These are phyloP conservation scores for Fulmarus glacialis DNA, from an alignment of 2,113 vertebrate species.

Conservation along the genomic window DNA sequence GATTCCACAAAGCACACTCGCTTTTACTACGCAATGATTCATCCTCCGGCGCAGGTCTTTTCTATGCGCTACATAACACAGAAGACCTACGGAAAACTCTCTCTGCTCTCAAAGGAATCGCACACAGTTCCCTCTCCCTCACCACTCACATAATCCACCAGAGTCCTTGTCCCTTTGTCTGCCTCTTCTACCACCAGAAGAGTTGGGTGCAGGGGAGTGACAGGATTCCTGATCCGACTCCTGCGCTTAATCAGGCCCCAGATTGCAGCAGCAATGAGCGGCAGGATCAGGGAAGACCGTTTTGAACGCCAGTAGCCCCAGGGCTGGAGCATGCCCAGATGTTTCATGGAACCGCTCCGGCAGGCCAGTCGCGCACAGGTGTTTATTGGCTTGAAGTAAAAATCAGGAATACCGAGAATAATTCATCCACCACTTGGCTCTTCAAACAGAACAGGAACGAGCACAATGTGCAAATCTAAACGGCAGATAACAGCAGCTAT, in stretches of 20 bases:
- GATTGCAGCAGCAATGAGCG: not conserved
- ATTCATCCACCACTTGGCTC: constrained; percentile 24
- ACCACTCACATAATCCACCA: not conserved
- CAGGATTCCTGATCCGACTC: not conserved
- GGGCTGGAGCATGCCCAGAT: constrained; percentile 51
- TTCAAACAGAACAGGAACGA: not conserved
- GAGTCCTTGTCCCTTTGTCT: not conserved
- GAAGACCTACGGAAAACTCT: not conserved
- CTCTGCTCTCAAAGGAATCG: not conserved
- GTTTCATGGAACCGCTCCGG: constrained; percentile 9
- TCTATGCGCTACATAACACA: rapidly evolving
- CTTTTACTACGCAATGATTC: not conserved
- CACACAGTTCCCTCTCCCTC: not conserved
- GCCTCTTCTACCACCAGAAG: not conserved
- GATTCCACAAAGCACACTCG: not conserved
- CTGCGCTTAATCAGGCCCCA: not conserved
- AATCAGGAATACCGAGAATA: constrained; percentile 37
- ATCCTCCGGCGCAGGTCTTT: not conserved
- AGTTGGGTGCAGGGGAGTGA: not conserved
- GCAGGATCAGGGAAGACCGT: not conserved
- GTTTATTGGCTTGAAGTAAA: constrained; percentile 59
- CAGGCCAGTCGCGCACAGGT: constrained; percentile 23
- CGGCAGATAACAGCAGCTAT: not conserved
- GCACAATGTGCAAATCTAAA: constrained; percentile 1
- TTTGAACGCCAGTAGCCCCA: constrained; percentile 23